These are phyloP conservation scores for Trissoscelio sp. DNA, from an alignment of 2,888 invertebrate genomes.

Conservation along the genomic window DNA sequence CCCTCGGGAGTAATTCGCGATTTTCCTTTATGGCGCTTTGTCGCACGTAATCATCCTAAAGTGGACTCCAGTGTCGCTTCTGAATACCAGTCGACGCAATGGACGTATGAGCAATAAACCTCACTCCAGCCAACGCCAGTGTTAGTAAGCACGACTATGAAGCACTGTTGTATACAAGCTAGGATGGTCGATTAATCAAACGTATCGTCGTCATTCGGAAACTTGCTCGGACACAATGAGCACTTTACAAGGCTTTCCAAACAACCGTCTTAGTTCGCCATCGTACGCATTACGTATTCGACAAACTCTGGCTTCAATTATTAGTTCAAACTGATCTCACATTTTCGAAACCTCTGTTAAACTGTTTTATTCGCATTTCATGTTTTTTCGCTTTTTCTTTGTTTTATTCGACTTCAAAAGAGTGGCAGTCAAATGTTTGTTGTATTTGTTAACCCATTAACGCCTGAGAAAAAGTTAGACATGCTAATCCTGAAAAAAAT, in stretches of 20 bases:
- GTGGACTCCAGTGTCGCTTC: constrained; percentile 64
- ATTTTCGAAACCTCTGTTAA: neutral
- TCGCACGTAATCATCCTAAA: constrained; percentile 67
- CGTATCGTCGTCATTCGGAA: constrained; percentile 63
- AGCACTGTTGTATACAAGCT: constrained; percentile 53
- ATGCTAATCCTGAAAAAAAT: too few species aligned
- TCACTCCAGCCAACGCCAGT: constrained; percentile 17
- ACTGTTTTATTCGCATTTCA: neutral
- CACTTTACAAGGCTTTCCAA: constrained; percentile 51
- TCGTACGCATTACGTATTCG: constrained; percentile 31
- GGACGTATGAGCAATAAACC: constrained; percentile 64
- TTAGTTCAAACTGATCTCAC: constrained; percentile 13
- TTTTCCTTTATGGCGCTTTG: constrained; percentile 58
- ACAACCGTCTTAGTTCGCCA: constrained; percentile 45
- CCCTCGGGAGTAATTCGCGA: constrained; percentile 58
- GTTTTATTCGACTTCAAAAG: too few species aligned
- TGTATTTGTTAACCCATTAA: too few species aligned
- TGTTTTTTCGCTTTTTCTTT: neutral
- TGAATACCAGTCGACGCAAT: constrained; percentile 56
- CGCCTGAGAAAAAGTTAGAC: too few species aligned
- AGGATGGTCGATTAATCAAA: constrained; percentile 66
- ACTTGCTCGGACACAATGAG: constrained; percentile 55
- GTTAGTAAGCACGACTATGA: constrained; percentile 51
- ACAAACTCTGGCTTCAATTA: constrained; percentile 23
- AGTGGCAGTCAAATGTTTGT: too few species aligned